phyloP scores from a whole-genome alignment of 2,797 vertebrate species.

The Sandelia bainsii region DNA sequence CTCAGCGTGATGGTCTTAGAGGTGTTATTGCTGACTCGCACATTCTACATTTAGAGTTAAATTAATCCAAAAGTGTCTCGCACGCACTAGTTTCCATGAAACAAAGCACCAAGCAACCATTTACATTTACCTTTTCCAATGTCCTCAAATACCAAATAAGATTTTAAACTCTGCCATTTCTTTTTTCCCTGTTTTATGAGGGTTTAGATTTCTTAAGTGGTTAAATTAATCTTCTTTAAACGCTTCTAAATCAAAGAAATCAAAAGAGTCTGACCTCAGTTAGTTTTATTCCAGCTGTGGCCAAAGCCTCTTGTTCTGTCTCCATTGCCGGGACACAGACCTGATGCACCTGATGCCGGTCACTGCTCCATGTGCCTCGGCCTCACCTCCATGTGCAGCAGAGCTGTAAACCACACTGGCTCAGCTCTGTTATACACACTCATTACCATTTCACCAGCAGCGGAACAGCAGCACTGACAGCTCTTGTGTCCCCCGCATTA shows the following conservation, averaged over 20 bases:
- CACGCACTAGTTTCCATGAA: not conserved
- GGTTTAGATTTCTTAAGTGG: not conserved
- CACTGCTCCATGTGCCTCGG: constrained; percentile 1
- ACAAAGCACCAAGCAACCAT: not conserved
- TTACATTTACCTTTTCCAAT: not conserved
- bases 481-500: constrained; percentile 83
- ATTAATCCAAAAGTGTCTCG: not conserved
- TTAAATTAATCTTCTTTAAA: not conserved
- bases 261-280: constrained; percentile 45
- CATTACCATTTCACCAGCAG: constrained; percentile 86
- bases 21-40: too few species aligned
- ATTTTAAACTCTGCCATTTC: not conserved
- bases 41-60: too few species aligned
- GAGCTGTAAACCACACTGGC: constrained; percentile 79
- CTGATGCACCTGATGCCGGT: constrained; percentile 16
- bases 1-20: too few species aligned
- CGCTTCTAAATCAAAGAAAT: constrained; percentile 7
- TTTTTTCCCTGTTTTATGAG: not conserved
- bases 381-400: constrained; percentile 9
- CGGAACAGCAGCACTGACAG: constrained; percentile 83
- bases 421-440: constrained; percentile 78
- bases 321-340: constrained; percentile 31
- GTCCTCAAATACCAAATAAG: not conserved
- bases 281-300: constrained; percentile 19
- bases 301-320: constrained; percentile 27